Evolutionary conservation across 2,113 vertebrate species (phyloP), one percentile per base, ranked within the genome.

Genomic region (Panurus biarmicus): DNA sequence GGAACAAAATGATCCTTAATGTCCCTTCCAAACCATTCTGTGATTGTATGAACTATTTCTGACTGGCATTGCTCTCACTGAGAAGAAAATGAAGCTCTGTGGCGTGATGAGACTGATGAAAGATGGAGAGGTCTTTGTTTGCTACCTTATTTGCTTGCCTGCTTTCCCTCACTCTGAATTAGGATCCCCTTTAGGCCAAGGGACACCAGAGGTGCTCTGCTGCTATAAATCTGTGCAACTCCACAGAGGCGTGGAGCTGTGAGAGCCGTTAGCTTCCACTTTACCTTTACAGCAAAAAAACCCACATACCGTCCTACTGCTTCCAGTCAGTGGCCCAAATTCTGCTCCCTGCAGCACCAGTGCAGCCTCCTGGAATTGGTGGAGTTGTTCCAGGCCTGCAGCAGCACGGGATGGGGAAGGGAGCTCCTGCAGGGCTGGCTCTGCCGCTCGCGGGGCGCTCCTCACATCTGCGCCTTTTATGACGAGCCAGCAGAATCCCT

Each of bases 361-460:
- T 29, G 33, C 40, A 72, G 35, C 1, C 3, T 62, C 61, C 56
- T 67, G 82, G 54, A 40, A 61, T 16, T 14, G 6, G 26, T 24
- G 10, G 87, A 66, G 66, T 1, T 29, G 28, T 66, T 91, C 29
- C 88, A 51, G 65, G 10, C 33, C 35, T 38, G 44, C 56, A 47
- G 70, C 1, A 5, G 47, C 0, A 1, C 0, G 0, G 87, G 81
- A 73, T 31, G 18, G 50, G 62, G 85, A 50, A 2, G 12, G 2
- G 11, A 67, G 53, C 17, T 87, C 81, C 81, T 7, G 6, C 11
- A 12, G 85, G 85, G 73, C 54, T 0, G 0, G 24, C 38, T 58
- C 85, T 87, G 87, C 70, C 0, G 3, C 78, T 75, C 23, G 5
- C 0, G 1, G 82, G 90, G 29, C 47, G 40, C 85, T 64, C 93